Evolutionary conservation across 2,797 vertebrate species (phyloP), one percentile per base, ranked within the genome.

Genomic region (Ptychadena robeensis): DNA sequence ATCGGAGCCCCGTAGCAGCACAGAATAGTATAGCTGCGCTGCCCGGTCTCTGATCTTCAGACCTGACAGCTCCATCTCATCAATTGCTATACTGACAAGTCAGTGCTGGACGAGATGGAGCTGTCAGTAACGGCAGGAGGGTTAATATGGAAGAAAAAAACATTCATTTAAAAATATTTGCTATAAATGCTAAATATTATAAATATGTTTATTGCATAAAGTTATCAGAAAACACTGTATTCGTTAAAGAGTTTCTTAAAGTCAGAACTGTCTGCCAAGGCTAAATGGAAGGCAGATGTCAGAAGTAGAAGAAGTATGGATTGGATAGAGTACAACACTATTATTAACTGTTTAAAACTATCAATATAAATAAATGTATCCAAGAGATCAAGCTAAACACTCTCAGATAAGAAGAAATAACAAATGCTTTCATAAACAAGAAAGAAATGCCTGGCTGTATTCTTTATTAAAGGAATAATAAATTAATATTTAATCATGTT

Each of bases 401-500:
- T 0, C 15, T 22, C 18, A 53, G 44, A 22, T 22, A 53, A 53
- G 44, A 53, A 61, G n/a, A 61, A 28, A 61, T 10, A 28, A 4
- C 59, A 61, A 28, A 28, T 0, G 27, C 5, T 32, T 40, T 64
- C 27, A 27, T 38, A 76, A 64, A 66, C 74, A 75, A 10, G 25
- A 14, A 12, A 48, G 18, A 66, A 64, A 76, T 9, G 14, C 61
- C 15, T 22, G 12, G 30, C 27, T 77, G 35, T 27, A 27, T 31
- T 18, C 35, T 28, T 48, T n/a, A n/a, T n/a, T 64, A 32, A 14
- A 66, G 22, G 37, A 25, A 27, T 15, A 25, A 31, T 59, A 44
- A 72, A 72, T 72, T 48, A 80, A 73, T 71, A 73, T 38, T 48
- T 31, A 2, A 40, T 32, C 31, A 5, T 25, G 11, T 32, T 80